A percentile compares a stretch with the other conserved stretches of the same genome.
phyloP scores from a whole-genome alignment of 2,888 invertebrate species.

The Macrosoma leucophasiata region DNA sequence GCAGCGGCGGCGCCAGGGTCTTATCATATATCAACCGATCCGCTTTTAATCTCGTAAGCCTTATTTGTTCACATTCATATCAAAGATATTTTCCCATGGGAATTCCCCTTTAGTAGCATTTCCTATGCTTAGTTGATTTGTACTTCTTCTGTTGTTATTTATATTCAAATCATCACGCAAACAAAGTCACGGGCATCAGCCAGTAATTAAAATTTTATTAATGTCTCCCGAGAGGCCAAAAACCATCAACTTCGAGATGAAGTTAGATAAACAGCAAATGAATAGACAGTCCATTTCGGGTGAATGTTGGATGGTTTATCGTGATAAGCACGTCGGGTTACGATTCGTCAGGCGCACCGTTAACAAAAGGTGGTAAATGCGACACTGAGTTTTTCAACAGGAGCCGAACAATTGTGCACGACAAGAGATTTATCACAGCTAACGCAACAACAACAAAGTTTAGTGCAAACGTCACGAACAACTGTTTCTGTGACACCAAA shows the following conservation, averaged over 20 bases:
- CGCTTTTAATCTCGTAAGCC: slow-evolving; percentile 67
- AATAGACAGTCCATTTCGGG: too few relatives aligned
- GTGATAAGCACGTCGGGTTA: slow-evolving; percentile 22
- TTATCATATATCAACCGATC: slow-evolving; percentile 60
- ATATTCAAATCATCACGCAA: too few relatives aligned
- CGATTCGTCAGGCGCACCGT: slow-evolving; percentile 11
- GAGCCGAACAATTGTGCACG: slow-evolving; percentile 21
- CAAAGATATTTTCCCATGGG: slow-evolving; percentile 67
- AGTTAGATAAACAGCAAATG: too few relatives aligned
- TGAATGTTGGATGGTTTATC: too few relatives aligned
- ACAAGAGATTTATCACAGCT: slow-evolving; percentile 26
- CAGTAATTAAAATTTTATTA: too few relatives aligned
- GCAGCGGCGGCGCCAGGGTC: too few relatives aligned
- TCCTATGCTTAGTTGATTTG: slow-evolving; percentile 64
- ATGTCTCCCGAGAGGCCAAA: too few relatives aligned
- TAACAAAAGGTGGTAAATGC: too few relatives aligned
- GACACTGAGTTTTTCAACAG: slow-evolving; percentile 17
- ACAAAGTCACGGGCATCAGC: too few relatives aligned
- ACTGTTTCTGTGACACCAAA: slow-evolving; percentile 13
- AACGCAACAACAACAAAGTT: slow-evolving; percentile 25
- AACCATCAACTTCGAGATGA: too few relatives aligned
- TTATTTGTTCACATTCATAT: slow-evolving; percentile 71
- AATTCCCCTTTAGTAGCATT: slow-evolving; percentile 63
- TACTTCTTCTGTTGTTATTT: slow-evolving; percentile 51
- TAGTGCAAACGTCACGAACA: slow-evolving; percentile 14